Percentiles rank a stretch among this genome's conserved stretches.
These are phyloP conservation scores for Pyrgus malvae DNA, from an alignment of 2,888 invertebrate genomes.

Conservation along the genomic window DNA sequence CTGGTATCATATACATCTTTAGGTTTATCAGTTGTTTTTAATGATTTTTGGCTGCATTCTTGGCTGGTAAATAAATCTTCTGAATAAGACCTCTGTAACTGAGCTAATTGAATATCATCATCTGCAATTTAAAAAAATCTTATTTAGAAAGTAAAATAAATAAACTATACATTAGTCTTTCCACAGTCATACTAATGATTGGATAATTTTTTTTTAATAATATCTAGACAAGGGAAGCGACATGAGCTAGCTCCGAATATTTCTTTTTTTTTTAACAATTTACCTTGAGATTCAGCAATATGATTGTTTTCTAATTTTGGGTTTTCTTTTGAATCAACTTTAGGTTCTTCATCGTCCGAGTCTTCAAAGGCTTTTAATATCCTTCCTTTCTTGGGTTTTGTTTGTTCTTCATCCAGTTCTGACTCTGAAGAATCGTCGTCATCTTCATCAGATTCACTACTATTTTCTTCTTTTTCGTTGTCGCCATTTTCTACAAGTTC, in stretches of 20 bases:
- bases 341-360: conserved; percentile 64
- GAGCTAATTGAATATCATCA: conserved; percentile 62
- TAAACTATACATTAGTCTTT: no score
- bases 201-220: background rate
- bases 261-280: background rate
- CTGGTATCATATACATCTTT: conserved; percentile 27
- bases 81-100: conserved; percentile 52
- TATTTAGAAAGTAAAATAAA: background rate
- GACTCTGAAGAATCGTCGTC: conserved; percentile 60
- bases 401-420: conserved; percentile 48
- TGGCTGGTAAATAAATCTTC: conserved; percentile 63
- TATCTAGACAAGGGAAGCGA: background rate
- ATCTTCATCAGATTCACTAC: conserved; percentile 30
- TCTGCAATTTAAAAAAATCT: conserved; percentile 47
- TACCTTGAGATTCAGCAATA: conserved; percentile 57
- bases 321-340: conserved; percentile 4
- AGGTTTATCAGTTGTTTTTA: conserved; percentile 26
- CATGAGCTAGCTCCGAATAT: background rate
- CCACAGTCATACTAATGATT: no score
- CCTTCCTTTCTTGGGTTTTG: conserved; percentile 59
- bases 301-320: conserved; percentile 25
- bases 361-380: conserved; percentile 76
- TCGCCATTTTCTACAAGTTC: conserved; percentile 48
- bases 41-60: conserved; percentile 39
- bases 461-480: conserved; percentile 47